phyloP scores from a whole-genome alignment of 2,888 invertebrate species.

The Tetramorium bicarinatum region DNA sequence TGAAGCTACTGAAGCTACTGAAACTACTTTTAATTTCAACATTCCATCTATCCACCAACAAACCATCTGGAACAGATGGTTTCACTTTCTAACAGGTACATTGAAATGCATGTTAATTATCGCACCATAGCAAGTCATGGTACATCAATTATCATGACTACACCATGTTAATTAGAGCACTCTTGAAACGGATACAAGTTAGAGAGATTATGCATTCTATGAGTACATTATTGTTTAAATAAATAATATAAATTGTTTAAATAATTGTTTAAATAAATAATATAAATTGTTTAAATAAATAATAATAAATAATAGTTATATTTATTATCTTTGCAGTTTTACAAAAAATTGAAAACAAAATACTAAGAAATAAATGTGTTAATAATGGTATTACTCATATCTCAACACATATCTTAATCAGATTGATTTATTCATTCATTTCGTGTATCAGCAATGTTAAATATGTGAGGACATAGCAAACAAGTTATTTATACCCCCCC shows the following conservation, averaged over 20 bases:
- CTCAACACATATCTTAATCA: not conserved
- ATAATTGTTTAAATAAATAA: conserved; percentile 3
- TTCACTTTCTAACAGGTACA: not conserved
- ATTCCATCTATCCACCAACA: no score
- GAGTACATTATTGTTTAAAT: not conserved
- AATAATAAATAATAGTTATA: not conserved
- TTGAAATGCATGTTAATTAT: conserved; percentile 32
- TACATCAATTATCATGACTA: conserved; percentile 8
- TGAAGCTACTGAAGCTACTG: not conserved
- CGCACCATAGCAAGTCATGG: not conserved
- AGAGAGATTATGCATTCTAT: not conserved
- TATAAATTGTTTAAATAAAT: conserved; percentile 3
- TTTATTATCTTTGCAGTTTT: not conserved
- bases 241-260: no score
- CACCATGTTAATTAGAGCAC: conserved; percentile 26
- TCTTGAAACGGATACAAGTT: not conserved
- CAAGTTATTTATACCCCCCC: not conserved
- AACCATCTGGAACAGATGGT: conserved; percentile 20
- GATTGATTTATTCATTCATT: conserved; percentile 12
- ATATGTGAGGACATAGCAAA: not conserved
- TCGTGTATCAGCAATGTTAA: not conserved
- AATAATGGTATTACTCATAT: not conserved
- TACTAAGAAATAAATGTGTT: not conserved
- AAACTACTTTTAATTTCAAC: not conserved
- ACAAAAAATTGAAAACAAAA: not conserved